These are phyloP conservation scores for Drosophila burlai DNA, from an alignment of 1,140 invertebrate genomes.

Conservation along the genomic window DNA sequence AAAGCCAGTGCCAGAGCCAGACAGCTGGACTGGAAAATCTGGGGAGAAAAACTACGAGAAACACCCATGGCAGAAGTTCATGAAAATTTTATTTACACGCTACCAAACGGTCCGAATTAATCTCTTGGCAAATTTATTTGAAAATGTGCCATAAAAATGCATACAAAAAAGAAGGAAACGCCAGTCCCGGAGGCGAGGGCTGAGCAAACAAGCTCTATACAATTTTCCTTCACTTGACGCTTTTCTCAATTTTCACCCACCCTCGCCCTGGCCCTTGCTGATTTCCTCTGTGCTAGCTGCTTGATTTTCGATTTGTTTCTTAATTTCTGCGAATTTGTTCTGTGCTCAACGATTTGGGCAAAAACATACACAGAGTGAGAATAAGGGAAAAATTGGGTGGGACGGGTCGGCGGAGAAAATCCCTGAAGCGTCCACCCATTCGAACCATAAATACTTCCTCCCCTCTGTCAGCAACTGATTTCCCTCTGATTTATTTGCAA, in stretches of 20 bases:
- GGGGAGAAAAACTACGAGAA: slow-evolving; percentile 47
- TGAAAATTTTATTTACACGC: slow-evolving; percentile 83
- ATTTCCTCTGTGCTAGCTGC: slow-evolving; percentile 39
- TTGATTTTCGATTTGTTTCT: slow-evolving; percentile 84
- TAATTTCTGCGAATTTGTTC: slow-evolving; percentile 83
- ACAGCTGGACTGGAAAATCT: slow-evolving; percentile 41
- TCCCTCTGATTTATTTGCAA: slow-evolving; percentile 83
- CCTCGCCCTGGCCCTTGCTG: background rate
- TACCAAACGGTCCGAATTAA: slow-evolving; percentile 83
- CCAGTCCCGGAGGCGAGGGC: slow-evolving; percentile 18
- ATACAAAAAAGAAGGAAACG: slow-evolving; percentile 59
- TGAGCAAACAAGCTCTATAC: slow-evolving; percentile 74
- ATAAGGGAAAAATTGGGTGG: slow-evolving; percentile 6
- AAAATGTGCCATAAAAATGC: slow-evolving; percentile 84
- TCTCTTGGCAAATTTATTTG: slow-evolving; percentile 83
- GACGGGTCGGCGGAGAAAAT: slow-evolving; percentile 9
- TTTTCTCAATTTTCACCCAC: slow-evolving; percentile 40
- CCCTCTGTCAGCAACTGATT: slow-evolving; percentile 80
- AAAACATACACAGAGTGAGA: slow-evolving; percentile 25
- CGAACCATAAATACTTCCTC: slow-evolving; percentile 82
- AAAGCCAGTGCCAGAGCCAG: slow-evolving; percentile 23
- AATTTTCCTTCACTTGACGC: slow-evolving; percentile 64
- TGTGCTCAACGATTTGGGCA: slow-evolving; percentile 64
- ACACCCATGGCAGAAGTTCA: slow-evolving; percentile 71
- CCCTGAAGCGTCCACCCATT: slow-evolving; percentile 57